Conservation (phyloP, 1,140 invertebrate genomes). For the Heliconius congener region DNA sequence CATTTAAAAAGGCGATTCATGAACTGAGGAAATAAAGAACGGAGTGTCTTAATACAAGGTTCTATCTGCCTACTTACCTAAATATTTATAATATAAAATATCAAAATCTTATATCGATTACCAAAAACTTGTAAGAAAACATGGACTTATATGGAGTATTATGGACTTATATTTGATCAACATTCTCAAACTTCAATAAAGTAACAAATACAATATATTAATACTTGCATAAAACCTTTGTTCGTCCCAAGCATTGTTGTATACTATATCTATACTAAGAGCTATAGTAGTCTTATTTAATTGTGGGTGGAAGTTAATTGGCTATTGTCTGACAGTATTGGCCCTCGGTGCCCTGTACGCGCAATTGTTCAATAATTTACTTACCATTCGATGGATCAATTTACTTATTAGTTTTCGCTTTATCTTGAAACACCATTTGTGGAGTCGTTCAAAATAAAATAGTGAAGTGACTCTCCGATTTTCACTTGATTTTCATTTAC, state of each 20-base stretch:
- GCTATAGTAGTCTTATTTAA: background rate
- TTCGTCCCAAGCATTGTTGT: slow-evolving; percentile 5
- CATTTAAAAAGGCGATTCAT: too few relatives aligned
- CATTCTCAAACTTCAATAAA: too few relatives aligned
- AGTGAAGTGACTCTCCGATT: background rate
- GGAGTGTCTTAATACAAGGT: too few relatives aligned
- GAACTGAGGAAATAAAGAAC: too few relatives aligned
- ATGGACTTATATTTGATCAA: too few relatives aligned
- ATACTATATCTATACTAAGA: background rate
- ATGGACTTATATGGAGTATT: too few relatives aligned
- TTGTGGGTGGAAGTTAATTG: slow-evolving; percentile 15
- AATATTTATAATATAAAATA: too few relatives aligned
- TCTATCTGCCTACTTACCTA: too few relatives aligned
- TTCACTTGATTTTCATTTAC: too few relatives aligned
- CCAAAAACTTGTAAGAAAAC: too few relatives aligned
- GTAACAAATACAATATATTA: background rate
- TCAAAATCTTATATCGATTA: too few relatives aligned
- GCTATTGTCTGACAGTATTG: slow-evolving; percentile 1
- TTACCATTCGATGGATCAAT: background rate
- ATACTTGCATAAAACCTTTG: background rate
- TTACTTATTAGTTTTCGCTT: background rate
- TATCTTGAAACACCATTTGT: background rate
- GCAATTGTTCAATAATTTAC: slow-evolving; percentile 12
- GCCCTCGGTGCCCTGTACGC: background rate
- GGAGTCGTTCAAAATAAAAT: background rate